Conservation (phyloP, 2,113 vertebrate genomes). For the Campylomormyrus numenius region DNA sequence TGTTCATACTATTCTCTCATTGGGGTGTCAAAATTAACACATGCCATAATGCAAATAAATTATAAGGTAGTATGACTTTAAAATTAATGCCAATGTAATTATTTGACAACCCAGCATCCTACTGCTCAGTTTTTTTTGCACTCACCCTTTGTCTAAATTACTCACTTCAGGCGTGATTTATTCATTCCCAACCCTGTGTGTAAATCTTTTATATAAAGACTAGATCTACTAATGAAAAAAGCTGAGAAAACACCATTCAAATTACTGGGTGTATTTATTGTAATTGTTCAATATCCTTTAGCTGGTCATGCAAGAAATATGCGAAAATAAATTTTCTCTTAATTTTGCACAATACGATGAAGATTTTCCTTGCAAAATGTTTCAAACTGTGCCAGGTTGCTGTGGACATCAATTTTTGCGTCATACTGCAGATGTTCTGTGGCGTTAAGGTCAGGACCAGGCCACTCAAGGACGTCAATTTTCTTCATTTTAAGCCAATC, state of each 20-base stretch:
- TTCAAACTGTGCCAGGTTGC: not conserved
- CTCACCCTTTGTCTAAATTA: not conserved
- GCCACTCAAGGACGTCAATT: not conserved
- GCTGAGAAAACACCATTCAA: not conserved
- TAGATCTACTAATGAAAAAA: not conserved
- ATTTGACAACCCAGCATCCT: not conserved
- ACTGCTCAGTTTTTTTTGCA: not conserved
- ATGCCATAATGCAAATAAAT: not conserved
- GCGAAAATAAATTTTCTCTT: not conserved
- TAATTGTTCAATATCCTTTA: not conserved
- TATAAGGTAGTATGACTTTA: not conserved
- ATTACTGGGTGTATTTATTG: not conserved
- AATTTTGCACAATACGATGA: not conserved
- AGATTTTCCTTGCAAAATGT: not conserved
- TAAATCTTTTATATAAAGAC: not conserved
- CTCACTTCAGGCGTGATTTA: not conserved
- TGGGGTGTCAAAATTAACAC: not conserved
- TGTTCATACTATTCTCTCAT: not conserved
- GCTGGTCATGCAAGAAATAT: not conserved
- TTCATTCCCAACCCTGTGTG: not conserved
- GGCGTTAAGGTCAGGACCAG: not conserved
- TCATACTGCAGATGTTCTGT: not conserved
- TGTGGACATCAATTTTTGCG: not conserved
- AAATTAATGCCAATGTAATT: not conserved
- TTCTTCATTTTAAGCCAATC: slow-evolving; percentile 10